Base-by-base conservation (phyloP, 2,113 vertebrate genomes). In the Microtus richardsoni region DNA sequence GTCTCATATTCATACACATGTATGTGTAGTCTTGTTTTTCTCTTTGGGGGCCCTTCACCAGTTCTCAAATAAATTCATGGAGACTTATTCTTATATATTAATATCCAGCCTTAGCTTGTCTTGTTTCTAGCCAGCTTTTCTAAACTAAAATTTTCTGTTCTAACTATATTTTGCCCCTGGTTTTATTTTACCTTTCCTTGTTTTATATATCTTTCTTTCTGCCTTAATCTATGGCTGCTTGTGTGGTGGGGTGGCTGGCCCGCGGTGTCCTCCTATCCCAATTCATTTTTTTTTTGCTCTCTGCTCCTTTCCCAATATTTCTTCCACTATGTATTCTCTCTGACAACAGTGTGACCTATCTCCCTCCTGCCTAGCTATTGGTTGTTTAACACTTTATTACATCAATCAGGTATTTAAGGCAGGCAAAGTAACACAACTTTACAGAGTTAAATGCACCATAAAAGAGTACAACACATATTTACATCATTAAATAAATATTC, bases 11-110 rank as follows among this genome's bases (percentile, higher is more conserved):
- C 7, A 3, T n/a, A 19, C n/a, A 36, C n/a, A 36, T 71, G 36
- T 71, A 36, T 19, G 36, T 71, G 36, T 7, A 7, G 17, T 58
- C 58, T n/a, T n/a, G 7, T n/a, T 71, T 71, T 21, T 21, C 36
- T 71, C 17, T 71, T n/a, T 71, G 17, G 7, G 16, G 16, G 1
- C 70, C 36, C 0, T 0, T n/a, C 3, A n/a, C 17, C 7, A n/a
- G 36, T 7, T 71, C 70, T 36, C 36, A 71, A 71, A 71, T 71
- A 71, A 71, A n/a, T 71, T 8, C 70, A 71, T 21, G 6, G 14
- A 71, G 70, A 71, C 36, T n/a, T 71, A 21, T n/a, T 70, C 33
- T 70, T 36, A 36, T 16, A 2, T 71, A 71, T 9, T 36, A 71
- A 71, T 71, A 19, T 3, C 70, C 3, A 8, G 36, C 2, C 36